Evolutionary conservation across 2,888 invertebrate species (phyloP).

Genomic region (Gortyna flavago): DNA sequence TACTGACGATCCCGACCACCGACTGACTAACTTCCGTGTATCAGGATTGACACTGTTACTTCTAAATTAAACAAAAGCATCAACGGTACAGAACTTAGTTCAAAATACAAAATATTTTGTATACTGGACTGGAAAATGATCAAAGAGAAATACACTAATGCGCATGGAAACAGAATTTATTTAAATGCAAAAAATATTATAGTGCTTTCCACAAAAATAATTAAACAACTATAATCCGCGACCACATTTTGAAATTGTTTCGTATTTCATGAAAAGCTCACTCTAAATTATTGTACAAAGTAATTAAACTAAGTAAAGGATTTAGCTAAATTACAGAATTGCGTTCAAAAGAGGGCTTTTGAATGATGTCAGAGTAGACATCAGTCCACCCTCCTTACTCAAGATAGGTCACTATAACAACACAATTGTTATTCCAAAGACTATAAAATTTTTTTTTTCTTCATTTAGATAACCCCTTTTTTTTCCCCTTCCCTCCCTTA

Average conservation of each 20-base stretch:
- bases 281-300: constrained; percentile 6
- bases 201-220: constrained; percentile 7
- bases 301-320: background rate
- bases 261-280: background rate
- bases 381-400: background rate
- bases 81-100: background rate
- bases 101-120: constrained; percentile 10
- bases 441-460: background rate
- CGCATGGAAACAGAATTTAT: constrained; percentile 15
- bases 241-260: constrained; percentile 8
- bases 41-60: background rate
- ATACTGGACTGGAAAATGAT: background rate
- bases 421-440: background rate
- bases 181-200: constrained; percentile 9
- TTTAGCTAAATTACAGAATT: background rate
- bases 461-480: background rate
- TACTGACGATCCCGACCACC: background rate
- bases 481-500: no score
- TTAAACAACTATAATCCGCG: background rate
- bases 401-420: background rate
- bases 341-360: background rate
- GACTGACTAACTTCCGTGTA: no score
- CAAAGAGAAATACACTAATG: constrained; percentile 19
- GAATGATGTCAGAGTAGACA: background rate
- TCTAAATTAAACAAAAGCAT: constrained; percentile 1